Base-by-base conservation (phyloP, 1,140 invertebrate genomes). In the Brachionus rotundiformis region DNA sequence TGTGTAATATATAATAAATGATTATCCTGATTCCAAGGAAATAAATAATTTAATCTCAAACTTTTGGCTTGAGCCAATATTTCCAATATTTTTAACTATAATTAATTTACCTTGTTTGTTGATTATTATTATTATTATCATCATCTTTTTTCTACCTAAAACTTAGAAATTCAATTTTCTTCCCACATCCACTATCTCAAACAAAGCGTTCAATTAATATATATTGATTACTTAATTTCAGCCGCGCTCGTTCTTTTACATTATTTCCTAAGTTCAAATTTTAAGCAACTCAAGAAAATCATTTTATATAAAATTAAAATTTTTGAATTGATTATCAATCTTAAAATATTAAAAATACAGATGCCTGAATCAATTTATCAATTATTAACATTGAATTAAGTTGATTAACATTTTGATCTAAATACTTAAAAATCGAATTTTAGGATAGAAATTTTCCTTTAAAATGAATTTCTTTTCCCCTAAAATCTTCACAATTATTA, bases 41-140 rank as follows among this genome's bases (percentile, higher is more conserved):
- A 63, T 29, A 63, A 63, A 63, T 29, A 29, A 63, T 63, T n/a
- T 63, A 63, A 63, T 63, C 29, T 33, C 61, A 63, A 23, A 10
- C 47, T 54, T 25, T 54, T 54, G 47, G 47, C 47, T 54, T 54
- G n/a, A 19, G n/a, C n/a, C 16, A 54, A 49, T 16, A 54, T 19
- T 54, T 54, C 47, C 47, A 54, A 23, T 54, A 54, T 54, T 63
- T 63, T 63, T 29, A 63, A 63, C 61, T n/a, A 54, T 54, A 54
- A 54, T 54, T 54, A 54, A 54, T 54, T 54, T 54, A 54, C 47
- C 47, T 54, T 54, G 47, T 54, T 54, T 54, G 47, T 19, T 54
- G 47, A 54, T 54, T 54, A 54, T 54, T 11, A 39, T 39, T 39
- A 39, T 39, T n/a, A n/a, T n/a, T n/a, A n/a, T n/a, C n/a, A n/a